Base-by-base conservation (phyloP, 2,113 vertebrate genomes). In the Sebastes fasciatus region DNA sequence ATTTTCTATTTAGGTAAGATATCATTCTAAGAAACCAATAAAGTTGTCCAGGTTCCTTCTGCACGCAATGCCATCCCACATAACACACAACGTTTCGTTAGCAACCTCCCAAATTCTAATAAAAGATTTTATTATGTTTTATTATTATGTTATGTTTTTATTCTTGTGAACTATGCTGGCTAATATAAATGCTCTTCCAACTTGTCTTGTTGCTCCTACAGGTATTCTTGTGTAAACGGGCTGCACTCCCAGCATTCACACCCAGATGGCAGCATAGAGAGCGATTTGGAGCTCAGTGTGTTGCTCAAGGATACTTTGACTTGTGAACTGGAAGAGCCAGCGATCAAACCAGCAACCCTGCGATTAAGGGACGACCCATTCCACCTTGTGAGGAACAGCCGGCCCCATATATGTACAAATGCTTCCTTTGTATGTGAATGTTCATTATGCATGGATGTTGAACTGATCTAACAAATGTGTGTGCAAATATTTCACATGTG, bases 241-340 rank as follows among this genome's bases (percentile, higher is more conserved):
- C 19, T 51, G 68, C 26, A 11, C 34, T 54, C 10, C 49, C 9
- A 68, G 16, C 34, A 14, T 26, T 76, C 55, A 85, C 90, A 42
- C 0, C 86, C 79, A 91, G 84, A 46, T 90, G 90, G 86, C 88
- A 91, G 88, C 72, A 82, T 4, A 46, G 70, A 81, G 49, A 70
- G 10, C n/a, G 16, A 6, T 45, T 67, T 72, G 7, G 6, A 23
- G 17, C 60, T 45, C 9, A 34, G n/a, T 23, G 23, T 42, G 6
- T 67, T 43, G 4, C 34, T 60, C 2, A 5, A 1, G 2, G 14
- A 57, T 13, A 49, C 7, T 55, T 66, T 10, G 16, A 55, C 12
- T 43, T 69, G 48, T 23, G 17, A 6, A 45, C 63, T 48, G 11
- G 21, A 74, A 45, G 69, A 73, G 49, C 16, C 19, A 19, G 23